Conservation (phyloP, 2,113 vertebrate species). For the Muscicapa adusta region DNA sequence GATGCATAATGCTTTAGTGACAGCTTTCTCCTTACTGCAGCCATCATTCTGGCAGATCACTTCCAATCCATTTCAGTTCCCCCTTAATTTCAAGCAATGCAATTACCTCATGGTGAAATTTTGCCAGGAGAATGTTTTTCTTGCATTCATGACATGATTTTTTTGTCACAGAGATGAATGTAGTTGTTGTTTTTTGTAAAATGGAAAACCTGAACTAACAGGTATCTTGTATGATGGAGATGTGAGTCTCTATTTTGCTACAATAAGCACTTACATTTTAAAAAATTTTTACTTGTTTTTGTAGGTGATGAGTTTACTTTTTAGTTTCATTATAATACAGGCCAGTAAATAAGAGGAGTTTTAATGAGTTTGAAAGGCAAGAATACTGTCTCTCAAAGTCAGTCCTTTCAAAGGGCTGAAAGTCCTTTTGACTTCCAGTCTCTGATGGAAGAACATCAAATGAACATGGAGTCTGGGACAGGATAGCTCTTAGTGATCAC, state of each 20-base stretch:
- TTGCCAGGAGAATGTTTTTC: neutral
- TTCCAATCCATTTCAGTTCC: constrained; percentile 25
- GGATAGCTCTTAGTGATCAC: neutral
- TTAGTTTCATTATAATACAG: constrained; percentile 24
- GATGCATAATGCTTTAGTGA: neutral
- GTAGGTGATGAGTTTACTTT: constrained; percentile 37
- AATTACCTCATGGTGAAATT: constrained; percentile 9
- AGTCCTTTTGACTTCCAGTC: neutral
- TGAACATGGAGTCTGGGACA: neutral
- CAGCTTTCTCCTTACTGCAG: neutral
- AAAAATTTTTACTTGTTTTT: neutral
- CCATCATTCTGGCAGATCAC: neutral
- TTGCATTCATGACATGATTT: neutral
- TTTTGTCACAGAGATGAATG: constrained; percentile 1
- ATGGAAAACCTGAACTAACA: neutral
- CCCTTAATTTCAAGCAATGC: neutral
- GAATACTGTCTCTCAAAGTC: neutral
- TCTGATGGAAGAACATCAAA: neutral
- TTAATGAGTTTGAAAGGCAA: neutral
- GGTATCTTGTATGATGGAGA: neutral
- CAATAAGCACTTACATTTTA: constrained; percentile 8
- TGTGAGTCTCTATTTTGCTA: neutral
- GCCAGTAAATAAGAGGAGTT: constrained; percentile 33
- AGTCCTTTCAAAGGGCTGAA: no score
- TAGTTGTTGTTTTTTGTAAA: constrained; percentile 3